Evolutionary conservation across 2,113 vertebrate species (phyloP).

Genomic region (Upupa epops): DNA sequence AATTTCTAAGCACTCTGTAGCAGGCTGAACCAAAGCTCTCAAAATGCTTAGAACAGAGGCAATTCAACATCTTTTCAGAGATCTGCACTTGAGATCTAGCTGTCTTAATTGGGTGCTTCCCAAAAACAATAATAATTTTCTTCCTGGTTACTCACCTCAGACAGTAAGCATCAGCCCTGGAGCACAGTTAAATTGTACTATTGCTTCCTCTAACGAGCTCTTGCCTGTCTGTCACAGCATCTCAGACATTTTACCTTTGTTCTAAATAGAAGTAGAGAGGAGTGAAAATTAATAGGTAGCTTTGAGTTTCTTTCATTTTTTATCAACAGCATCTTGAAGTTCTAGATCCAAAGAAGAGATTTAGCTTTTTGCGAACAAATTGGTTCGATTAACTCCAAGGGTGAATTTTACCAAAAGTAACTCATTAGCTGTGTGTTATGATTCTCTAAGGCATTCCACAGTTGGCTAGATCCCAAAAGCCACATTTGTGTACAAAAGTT

Average conservation of each 20-base stretch:
- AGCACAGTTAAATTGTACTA: constrained; percentile 9
- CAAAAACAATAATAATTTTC: not conserved
- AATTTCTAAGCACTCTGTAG: constrained; percentile 2
- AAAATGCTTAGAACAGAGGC: not conserved
- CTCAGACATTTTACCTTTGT: constrained; percentile 5
- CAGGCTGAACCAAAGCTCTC: not conserved
- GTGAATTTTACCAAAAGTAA: constrained; percentile 77
- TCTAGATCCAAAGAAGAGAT: constrained; percentile 76
- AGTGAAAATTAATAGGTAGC: constrained; percentile 21
- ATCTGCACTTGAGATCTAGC: not conserved
- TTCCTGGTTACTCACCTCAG: not conserved
- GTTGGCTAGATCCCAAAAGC: constrained; percentile 75
- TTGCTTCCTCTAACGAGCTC: not conserved
- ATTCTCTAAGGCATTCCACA: constrained; percentile 71
- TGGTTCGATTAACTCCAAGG: constrained; percentile 69
- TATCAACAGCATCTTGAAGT: constrained; percentile 70
- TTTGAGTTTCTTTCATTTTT: constrained; percentile 60
- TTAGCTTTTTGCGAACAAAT: constrained; percentile 77
- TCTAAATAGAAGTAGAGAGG: constrained; percentile 8
- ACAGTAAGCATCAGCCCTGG: not conserved
- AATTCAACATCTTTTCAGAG: not conserved
- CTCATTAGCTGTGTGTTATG: constrained; percentile 76
- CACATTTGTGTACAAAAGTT: constrained; percentile 77
- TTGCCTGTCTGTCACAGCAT: not conserved
- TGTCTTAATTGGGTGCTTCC: not conserved